Conservation (phyloP, 2,888 invertebrate genomes). For the Plagodis dolabraria region DNA sequence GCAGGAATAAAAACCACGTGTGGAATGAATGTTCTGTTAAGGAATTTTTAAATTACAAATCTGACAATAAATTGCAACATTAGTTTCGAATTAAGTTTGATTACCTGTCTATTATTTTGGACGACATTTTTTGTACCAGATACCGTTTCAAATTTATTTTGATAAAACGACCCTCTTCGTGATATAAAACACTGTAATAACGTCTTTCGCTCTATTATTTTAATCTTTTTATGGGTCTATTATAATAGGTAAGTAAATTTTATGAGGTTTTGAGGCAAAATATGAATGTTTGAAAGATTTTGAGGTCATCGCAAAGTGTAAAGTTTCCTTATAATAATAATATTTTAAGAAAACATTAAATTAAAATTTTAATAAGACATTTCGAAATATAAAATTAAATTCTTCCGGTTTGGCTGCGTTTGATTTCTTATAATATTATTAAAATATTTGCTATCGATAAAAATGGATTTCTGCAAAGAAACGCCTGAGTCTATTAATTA, state of each 20-base stretch:
- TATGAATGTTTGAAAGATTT: neutral
- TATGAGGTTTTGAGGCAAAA: neutral
- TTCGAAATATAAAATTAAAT: too few relatives aligned
- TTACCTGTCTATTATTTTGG: conserved; percentile 56
- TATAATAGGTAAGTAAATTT: conserved; percentile 19
- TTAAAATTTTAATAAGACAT: too few relatives aligned
- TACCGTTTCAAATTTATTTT: conserved; percentile 54
- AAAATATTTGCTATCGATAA: too few relatives aligned
- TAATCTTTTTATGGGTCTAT: conserved; percentile 33
- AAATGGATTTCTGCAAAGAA: too few relatives aligned
- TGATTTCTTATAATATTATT: too few relatives aligned
- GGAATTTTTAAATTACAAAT: conserved; percentile 49
- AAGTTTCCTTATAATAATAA: neutral
- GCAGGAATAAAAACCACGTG: neutral
- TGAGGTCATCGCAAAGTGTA: neutral
- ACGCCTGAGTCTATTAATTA: too few relatives aligned
- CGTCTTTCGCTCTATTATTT: conserved; percentile 27
- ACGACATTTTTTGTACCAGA: conserved; percentile 61
- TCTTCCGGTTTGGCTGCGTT: too few relatives aligned
- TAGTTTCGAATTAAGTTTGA: conserved; percentile 73
- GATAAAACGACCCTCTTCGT: conserved; percentile 46
- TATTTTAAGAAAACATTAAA: too few relatives aligned
- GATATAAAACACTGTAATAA: conserved; percentile 16
- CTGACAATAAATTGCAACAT: conserved; percentile 66
- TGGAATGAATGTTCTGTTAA: neutral